A percentile compares a stretch with the other conserved stretches of the same genome.
Conservation (phyloP, 1,140 invertebrate species). For the Lucilia cuprina region DNA sequence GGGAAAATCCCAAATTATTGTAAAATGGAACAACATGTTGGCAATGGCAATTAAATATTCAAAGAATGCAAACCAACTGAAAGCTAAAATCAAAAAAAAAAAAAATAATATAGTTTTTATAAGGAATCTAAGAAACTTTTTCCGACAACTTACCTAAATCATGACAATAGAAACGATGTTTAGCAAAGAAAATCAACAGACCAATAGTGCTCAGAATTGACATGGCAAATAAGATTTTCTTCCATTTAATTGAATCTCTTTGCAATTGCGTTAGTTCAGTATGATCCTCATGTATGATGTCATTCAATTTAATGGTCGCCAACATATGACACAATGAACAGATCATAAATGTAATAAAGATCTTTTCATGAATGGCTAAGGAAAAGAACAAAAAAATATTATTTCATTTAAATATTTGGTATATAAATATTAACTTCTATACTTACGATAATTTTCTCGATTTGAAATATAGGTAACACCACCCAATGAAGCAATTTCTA, state of each 20-base stretch:
- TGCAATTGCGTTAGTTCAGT: constrained; percentile 58
- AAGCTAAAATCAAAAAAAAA: constrained; percentile 71
- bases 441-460: constrained; percentile 93
- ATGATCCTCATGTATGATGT: constrained; percentile 53
- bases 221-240: constrained; percentile 76
- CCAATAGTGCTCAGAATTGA: constrained; percentile 81
- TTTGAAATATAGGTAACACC: constrained; percentile 93
- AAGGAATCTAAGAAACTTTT: background rate
- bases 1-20: constrained; percentile 85
- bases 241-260: constrained; percentile 69
- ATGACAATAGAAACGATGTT: constrained; percentile 86
- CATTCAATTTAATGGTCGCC: constrained; percentile 58
- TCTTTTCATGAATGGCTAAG: constrained; percentile 87
- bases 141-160: constrained; percentile 74
- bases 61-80: constrained; percentile 91
- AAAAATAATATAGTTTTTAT: constrained; percentile 25
- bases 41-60: constrained; percentile 89
- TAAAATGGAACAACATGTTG: constrained; percentile 91
- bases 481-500: constrained; percentile 82
- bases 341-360: constrained; percentile 92
- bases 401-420: no score
- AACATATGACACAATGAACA: constrained; percentile 87
- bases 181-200: constrained; percentile 84
- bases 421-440: no score
- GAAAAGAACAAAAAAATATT: no score